Evolutionary conservation across 2,888 invertebrate species (phyloP), one percentile per base, ranked within the genome.

Genomic region (Erebia epiphron): DNA sequence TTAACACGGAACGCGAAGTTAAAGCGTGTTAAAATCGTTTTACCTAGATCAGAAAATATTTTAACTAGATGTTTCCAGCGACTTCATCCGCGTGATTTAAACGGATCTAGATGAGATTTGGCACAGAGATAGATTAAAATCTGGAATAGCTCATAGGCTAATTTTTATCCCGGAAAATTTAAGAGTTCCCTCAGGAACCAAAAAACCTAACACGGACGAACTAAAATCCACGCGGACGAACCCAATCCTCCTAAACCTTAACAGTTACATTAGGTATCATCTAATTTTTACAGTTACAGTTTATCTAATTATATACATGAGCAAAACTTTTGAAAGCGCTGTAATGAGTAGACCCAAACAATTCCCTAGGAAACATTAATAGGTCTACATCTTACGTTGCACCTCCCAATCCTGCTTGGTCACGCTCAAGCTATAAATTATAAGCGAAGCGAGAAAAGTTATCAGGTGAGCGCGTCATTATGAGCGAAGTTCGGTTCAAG

Each of bases 351-450:
- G 46, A 62, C 49, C 49, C 18, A 62, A 62, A 41, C 60, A 35
- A 61, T 35, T 61, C 61, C 52, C 68, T 46, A 54, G 3, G 54
- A 54, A 54, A 16, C 57, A 35, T 69, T 64, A 64, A 69, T 69
- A 57, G 69, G 49, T 50, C 26, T 58, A 52, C 63, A 62, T 62
- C 62, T 62, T 62, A 49, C 62, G 62, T 49, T 62, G 54, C 68
- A 84, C 86, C 85, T 83, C 75, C 71, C 76, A 73, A 79, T 78
- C 85, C 83, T 85, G 90, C 88, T 86, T 85, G 86, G 91, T 91
- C 91, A 91, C 91, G 91, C 82, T 81, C 82, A 79, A 77, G 82
- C 90, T 79, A 91, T 91, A 92, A 91, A 91, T 92, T 90, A 91
- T 85, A 86, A 89, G 87, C 67, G 68, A 35, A 56, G 50, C 50